Conservation (phyloP, 1,140 invertebrate genomes). For the Limonius californicus region DNA sequence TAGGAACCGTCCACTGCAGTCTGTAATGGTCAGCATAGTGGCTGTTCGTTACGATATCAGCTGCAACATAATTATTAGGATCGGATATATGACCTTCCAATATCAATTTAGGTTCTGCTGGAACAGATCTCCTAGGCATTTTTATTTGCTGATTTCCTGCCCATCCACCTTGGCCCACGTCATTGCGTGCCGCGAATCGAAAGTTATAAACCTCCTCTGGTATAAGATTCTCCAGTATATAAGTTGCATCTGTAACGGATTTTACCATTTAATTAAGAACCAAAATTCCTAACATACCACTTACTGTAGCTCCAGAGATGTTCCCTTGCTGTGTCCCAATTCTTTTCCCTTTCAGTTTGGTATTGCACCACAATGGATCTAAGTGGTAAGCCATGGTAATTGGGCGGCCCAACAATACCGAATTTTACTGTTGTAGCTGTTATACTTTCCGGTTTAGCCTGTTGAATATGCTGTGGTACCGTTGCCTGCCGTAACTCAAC, state of each 20-base stretch:
- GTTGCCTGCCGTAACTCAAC: conserved; percentile 72
- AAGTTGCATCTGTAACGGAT: conserved; percentile 53
- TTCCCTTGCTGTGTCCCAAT: conserved; percentile 65
- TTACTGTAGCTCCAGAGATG: conserved; percentile 71
- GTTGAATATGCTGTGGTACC: conserved; percentile 52
- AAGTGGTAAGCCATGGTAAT: conserved; percentile 71
- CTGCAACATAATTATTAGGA: conserved; percentile 1
- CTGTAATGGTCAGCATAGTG: conserved; percentile 73
- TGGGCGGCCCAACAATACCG: conserved; percentile 65
- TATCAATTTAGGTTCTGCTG: conserved; percentile 56
- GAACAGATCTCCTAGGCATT: conserved; percentile 55
- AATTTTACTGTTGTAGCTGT: conserved; percentile 84
- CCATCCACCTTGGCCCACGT: conserved; percentile 77
- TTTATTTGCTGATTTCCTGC: conserved; percentile 43
- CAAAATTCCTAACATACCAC: conserved; percentile 26
- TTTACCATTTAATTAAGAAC: not conserved
- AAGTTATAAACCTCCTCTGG: conserved; percentile 81
- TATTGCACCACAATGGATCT: conserved; percentile 70
- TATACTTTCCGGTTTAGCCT: conserved; percentile 60
- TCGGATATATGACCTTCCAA: conserved; percentile 24
- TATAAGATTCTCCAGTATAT: conserved; percentile 74
- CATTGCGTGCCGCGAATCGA: conserved; percentile 78
- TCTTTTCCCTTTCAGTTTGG: conserved; percentile 58
- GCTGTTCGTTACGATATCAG: conserved; percentile 47
- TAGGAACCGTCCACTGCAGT: conserved; percentile 74